These are phyloP conservation scores for Oreonectes daqikongensis DNA, from an alignment of 2,797 vertebrate species.

Conservation along the genomic window DNA sequence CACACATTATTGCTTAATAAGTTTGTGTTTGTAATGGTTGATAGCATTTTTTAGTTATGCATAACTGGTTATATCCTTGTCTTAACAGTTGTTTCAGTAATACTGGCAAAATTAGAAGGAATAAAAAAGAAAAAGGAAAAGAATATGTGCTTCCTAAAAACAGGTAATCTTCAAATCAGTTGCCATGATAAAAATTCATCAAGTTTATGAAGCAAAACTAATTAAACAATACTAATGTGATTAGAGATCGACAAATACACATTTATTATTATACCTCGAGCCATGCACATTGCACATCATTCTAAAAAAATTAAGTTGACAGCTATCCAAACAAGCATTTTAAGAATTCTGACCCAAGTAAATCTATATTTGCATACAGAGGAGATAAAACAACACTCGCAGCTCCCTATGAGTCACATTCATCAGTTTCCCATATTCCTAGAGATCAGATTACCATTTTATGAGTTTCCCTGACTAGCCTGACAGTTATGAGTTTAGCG, in stretches of 20 bases:
- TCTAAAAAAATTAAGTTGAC: conserved; percentile 3
- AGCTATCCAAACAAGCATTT: conserved; percentile 23
- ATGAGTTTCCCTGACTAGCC: conserved; percentile 71
- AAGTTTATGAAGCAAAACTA: background rate
- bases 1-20: background rate
- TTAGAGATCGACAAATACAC: background rate
- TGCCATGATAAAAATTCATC: background rate
- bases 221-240: background rate
- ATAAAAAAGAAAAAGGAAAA: background rate
- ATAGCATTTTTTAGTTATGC: background rate
- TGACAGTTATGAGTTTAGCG: conserved; percentile 69
- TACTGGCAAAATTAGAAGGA: too few relatives aligned
- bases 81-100: background rate
- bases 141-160: too few relatives aligned
- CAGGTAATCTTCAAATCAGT: background rate
- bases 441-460: conserved; percentile 76
- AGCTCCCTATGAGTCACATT: conserved; percentile 53
- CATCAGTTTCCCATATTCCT: conserved; percentile 69
- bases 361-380: conserved; percentile 64
- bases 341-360: background rate
- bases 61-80: background rate
- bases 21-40: background rate
- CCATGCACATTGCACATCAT: background rate
- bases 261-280: background rate
- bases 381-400: conserved; percentile 68